phyloP scores from a whole-genome alignment of 2,888 invertebrate genomes.

The Deilephila elpenor region DNA sequence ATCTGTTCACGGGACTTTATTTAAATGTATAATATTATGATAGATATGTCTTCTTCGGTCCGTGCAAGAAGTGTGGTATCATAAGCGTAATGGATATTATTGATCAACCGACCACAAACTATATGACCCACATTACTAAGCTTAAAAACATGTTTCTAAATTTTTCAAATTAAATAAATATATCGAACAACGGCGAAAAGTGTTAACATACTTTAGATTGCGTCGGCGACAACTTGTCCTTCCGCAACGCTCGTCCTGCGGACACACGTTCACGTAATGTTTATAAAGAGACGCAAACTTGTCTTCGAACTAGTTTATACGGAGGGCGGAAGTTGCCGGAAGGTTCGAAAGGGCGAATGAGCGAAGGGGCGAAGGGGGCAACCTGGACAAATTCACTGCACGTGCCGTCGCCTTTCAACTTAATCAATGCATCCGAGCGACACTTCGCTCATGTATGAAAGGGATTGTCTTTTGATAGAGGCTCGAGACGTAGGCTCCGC shows the following conservation, averaged over 20 bases:
- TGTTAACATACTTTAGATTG: background rate
- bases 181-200: background rate
- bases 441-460: background rate
- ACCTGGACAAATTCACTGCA: slow-evolving; percentile 4
- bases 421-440: slow-evolving; percentile 19
- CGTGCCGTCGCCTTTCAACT: slow-evolving; percentile 12
- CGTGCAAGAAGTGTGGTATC: no score
- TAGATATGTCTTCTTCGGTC: no score
- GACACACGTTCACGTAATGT: slow-evolving; percentile 9
- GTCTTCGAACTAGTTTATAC: slow-evolving; percentile 1
- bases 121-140: no score
- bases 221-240: no score
- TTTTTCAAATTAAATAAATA: no score
- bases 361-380: background rate
- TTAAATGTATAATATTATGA: no score
- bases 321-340: slow-evolving; percentile 5
- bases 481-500: background rate
- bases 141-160: no score
- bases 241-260: background rate
- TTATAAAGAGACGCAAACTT: slow-evolving; percentile 22
- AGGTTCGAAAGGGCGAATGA: background rate
- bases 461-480: slow-evolving; percentile 15
- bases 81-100: no score
- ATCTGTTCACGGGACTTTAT: no score
- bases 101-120: no score